These are phyloP conservation scores for Butorides virescens DNA, from an alignment of 2,113 vertebrate species.

Conservation along the genomic window DNA sequence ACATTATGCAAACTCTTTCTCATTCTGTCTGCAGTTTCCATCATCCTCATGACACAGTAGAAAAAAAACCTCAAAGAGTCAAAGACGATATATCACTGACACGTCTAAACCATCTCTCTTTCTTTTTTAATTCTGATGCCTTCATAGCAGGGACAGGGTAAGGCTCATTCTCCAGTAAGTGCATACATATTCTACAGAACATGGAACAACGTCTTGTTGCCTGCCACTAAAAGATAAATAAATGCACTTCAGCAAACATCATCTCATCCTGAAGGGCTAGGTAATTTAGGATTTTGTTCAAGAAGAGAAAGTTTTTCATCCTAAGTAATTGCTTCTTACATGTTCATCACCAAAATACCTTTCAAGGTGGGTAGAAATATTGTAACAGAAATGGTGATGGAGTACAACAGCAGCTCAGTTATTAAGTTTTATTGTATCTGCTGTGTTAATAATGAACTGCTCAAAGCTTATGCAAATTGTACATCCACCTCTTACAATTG, in stretches of 20 bases:
- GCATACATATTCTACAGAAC: neutral
- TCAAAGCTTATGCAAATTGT: neutral
- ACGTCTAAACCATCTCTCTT: neutral
- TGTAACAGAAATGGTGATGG: neutral
- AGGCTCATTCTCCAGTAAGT: neutral
- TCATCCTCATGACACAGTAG: neutral
- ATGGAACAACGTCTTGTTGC: neutral
- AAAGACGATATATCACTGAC: neutral
- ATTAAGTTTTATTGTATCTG: neutral
- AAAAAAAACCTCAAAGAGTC: neutral
- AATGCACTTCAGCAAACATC: neutral
- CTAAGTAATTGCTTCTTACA: neutral
- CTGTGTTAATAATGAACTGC: neutral
- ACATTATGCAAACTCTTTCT: neutral
- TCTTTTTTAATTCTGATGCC: neutral
- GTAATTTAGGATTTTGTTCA: neutral
- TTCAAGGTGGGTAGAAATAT: neutral
- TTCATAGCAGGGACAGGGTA: neutral
- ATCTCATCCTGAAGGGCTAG: neutral
- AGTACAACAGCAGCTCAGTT: neutral
- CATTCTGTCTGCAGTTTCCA: neutral
- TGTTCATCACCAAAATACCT: neutral
- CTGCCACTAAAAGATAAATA: neutral
- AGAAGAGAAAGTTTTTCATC: neutral
- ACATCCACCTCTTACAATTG: neutral